Evolutionary conservation across 2,888 invertebrate genomes (phyloP).

Genomic region (Cremastobaeus sp.): DNA sequence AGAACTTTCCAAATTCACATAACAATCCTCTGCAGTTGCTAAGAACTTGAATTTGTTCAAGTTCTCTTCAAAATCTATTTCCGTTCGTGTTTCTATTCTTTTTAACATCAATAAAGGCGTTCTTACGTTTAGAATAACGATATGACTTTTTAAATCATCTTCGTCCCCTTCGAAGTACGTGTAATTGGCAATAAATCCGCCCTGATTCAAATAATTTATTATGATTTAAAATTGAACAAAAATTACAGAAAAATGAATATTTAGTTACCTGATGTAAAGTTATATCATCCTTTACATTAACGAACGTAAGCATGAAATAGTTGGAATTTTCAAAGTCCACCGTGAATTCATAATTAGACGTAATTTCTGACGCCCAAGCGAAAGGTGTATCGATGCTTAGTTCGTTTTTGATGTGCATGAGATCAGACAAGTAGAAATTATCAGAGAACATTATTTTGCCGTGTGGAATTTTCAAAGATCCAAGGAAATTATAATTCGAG

Average conservation of each 20-base stretch:
- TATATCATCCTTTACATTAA: conserved; percentile 78
- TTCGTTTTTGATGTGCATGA: conserved; percentile 79
- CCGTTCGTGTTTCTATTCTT: conserved; percentile 78
- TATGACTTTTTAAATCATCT: conserved; percentile 77
- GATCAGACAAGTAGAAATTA: conserved; percentile 79
- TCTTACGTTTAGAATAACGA: conserved; percentile 79
- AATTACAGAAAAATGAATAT: not conserved
- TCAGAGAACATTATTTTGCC: conserved; percentile 81
- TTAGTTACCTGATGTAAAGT: conserved; percentile 79
- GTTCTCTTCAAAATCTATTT: conserved; percentile 79
- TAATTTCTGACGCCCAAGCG: conserved; percentile 77
- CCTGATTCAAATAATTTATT: conserved; percentile 68
- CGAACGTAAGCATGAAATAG: conserved; percentile 79
- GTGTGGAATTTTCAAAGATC: conserved; percentile 79
- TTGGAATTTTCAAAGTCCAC: conserved; percentile 76
- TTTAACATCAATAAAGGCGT: conserved; percentile 81
- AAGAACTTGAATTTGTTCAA: conserved; percentile 80
- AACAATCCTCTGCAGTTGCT: conserved; percentile 79
- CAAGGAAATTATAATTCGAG: conserved; percentile 69
- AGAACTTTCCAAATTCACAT: conserved; percentile 79
- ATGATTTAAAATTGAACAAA: not conserved
- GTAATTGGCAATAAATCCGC: conserved; percentile 80
- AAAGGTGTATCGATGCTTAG: conserved; percentile 81
- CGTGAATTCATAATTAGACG: conserved; percentile 79
- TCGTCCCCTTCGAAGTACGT: conserved; percentile 76